Evolutionary conservation across 2,888 invertebrate genomes (phyloP).

Genomic region (Smittia sp.): DNA sequence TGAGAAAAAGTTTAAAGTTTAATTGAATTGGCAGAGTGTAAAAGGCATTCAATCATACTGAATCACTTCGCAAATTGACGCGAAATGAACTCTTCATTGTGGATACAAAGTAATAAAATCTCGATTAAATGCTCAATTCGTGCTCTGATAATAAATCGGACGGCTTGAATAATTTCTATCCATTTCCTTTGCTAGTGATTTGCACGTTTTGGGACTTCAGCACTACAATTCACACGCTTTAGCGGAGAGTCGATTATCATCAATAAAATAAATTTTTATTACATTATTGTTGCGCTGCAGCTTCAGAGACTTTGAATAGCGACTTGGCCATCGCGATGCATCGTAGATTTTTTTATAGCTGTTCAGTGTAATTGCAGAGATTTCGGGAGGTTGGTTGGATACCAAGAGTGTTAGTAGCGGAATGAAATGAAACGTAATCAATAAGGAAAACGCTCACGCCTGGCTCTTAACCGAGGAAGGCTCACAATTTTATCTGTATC

Average conservation of each 20-base stretch:
- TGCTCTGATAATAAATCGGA: not conserved
- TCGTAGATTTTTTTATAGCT: no score
- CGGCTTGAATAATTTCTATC: not conserved
- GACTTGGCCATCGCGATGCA: no score
- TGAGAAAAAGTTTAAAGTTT: not conserved
- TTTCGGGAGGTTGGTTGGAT: no score
- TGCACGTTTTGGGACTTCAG: not conserved
- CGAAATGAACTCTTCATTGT: not conserved
- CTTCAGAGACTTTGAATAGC: not conserved
- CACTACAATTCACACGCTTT: slow-evolving; percentile 19
- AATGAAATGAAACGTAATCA: no score
- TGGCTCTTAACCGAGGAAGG: no score
- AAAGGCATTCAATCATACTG: not conserved
- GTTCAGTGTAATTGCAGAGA: no score
- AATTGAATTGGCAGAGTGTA: not conserved
- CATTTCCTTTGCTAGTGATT: not conserved
- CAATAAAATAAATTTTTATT: slow-evolving; percentile 3
- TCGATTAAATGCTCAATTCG: slow-evolving; percentile 4
- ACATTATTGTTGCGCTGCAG: not conserved
- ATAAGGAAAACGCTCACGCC: no score
- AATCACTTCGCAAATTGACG: not conserved
- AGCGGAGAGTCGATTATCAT: not conserved
- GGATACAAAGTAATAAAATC: not conserved
- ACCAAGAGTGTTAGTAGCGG: no score
- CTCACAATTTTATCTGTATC: no score